phyloP scores from a whole-genome alignment of 2,113 vertebrate species.

The Triplophysa dalaica region DNA sequence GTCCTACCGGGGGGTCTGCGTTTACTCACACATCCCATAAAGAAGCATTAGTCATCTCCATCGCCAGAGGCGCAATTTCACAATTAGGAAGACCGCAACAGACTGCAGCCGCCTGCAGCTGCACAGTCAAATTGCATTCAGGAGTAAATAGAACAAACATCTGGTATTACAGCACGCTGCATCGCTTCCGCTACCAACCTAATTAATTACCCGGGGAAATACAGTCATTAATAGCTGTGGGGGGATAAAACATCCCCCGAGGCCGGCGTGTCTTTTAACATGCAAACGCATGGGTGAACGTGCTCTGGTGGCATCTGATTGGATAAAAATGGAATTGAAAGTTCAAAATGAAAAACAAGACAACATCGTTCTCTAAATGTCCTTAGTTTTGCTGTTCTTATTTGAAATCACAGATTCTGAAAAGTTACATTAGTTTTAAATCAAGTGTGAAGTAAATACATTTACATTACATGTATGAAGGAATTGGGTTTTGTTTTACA shows the following conservation, averaged over 20 bases:
- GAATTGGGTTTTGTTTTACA: no score
- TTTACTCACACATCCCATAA: background rate
- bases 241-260: slow-evolving; percentile 66
- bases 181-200: slow-evolving; percentile 15
- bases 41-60: slow-evolving; percentile 25
- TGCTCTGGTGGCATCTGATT: background rate
- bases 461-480: no score
- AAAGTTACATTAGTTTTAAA: no score
- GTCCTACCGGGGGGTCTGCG: slow-evolving; percentile 6
- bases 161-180: slow-evolving; percentile 52
- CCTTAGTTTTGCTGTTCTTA: no score
- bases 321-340: background rate
- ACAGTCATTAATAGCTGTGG: slow-evolving; percentile 67
- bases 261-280: slow-evolving; percentile 1
- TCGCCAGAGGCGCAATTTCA: slow-evolving; percentile 31
- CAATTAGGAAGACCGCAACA: slow-evolving; percentile 28
- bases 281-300: background rate
- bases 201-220: slow-evolving; percentile 69
- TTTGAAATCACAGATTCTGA: no score
- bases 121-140: background rate
- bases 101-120: background rate
- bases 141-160: slow-evolving; percentile 64
- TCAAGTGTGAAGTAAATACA: no score
- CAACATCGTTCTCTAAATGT: no score
- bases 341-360: no score